Base-by-base conservation (phyloP, 1,140 invertebrate genomes). In the Diachasma alloeum region DNA sequence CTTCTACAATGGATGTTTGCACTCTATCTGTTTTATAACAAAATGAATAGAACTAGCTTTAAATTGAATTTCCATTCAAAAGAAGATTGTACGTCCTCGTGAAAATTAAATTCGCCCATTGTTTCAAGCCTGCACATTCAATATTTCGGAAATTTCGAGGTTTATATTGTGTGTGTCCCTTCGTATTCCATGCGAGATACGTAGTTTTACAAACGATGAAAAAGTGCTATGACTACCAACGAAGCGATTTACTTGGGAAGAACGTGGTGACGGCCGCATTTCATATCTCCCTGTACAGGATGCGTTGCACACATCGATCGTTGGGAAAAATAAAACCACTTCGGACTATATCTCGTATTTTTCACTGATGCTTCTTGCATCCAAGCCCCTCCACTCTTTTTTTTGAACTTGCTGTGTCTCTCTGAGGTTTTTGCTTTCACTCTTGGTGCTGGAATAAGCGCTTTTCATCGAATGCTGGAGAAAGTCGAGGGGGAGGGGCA, bases 171-270 rank as follows among this genome's bases (percentile, higher is more conserved):
- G 48, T n/a, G 46, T 48, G 48, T 56, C 59, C 24, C 24, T 63
- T 31, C 19, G 24, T 63, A 63, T 63, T 63, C 22, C 59, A 63
- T 31, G 11, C 24, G 59, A 26, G 59, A 63, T 63, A 56, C 19
- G 1, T 19, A 24, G 59, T 63, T 63, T 26, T 63, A 24, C 59
- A 63, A 63, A 63, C 24, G 59, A 63, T 63, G 59, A 63, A 63
- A 63, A 63, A 63, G 59, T 26, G 59, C 59, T 63, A 63, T 63
- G 59, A 63, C 59, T 63, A 63, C 24, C 59, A 63, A 63, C 59
- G 22, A 63, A 26, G 59, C 59, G 24, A 63, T 63, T 63, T 63
- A 63, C 22, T 63, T 31, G 19, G 19, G 59, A 63, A 19, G 59
- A 63, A 53, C 48, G 59, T 9, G 59, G 19, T 63, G 59, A 63